Evolutionary conservation across 2,797 vertebrate genomes (phyloP).

Genomic region (Babyrousa celebensis): DNA sequence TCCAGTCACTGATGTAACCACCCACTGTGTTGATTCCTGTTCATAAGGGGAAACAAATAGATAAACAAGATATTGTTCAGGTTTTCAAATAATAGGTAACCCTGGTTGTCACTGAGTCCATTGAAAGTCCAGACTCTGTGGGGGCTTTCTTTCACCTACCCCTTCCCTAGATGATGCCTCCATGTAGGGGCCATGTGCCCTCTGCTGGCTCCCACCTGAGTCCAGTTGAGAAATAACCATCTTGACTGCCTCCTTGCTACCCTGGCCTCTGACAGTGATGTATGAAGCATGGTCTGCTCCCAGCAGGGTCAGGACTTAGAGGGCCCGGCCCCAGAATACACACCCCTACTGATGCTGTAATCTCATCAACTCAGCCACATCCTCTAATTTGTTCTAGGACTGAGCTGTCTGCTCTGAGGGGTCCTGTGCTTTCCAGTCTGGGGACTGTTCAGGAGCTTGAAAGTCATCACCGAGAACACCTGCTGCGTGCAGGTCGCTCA

Average conservation of each 20-base stretch:
- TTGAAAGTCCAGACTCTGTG: background rate
- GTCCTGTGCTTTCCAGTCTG: background rate
- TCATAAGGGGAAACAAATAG: slow-evolving; percentile 28
- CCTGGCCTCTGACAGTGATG: background rate
- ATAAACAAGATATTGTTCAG: background rate
- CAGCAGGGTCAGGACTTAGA: background rate
- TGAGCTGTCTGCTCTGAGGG: background rate
- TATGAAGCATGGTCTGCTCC: background rate
- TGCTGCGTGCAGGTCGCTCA: background rate
- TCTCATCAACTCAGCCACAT: background rate
- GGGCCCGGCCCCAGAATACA: background rate
- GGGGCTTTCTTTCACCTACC: background rate
- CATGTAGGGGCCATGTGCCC: accelerated
- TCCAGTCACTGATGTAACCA: background rate
- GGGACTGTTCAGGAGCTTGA: background rate
- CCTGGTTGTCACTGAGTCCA: background rate
- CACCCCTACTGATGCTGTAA: background rate
- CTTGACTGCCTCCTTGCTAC: background rate
- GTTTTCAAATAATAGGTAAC: background rate
- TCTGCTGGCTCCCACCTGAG: background rate
- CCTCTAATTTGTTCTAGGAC: background rate
- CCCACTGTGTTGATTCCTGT: background rate
- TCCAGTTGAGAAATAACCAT: background rate
- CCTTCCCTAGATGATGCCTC: background rate
- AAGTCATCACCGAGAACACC: background rate